phyloP scores from a whole-genome alignment of 2,113 vertebrate genomes.

The Amia ocellicauda region DNA sequence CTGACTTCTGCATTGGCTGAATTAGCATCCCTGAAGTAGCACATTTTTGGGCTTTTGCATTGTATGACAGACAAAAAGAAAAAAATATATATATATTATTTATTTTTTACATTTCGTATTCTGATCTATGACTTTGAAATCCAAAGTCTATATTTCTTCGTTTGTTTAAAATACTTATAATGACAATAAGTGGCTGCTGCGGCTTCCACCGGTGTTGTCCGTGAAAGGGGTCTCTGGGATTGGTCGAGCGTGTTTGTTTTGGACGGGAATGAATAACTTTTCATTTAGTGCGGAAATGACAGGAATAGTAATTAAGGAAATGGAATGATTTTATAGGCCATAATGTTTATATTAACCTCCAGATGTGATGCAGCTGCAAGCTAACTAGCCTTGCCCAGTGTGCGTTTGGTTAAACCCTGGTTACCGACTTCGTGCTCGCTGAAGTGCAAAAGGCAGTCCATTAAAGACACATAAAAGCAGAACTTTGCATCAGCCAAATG shows the following conservation, averaged over 20 bases:
- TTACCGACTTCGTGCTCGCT: not conserved
- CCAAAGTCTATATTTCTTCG: no score
- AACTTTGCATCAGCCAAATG: not conserved
- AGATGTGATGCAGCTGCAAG: conserved; percentile 79
- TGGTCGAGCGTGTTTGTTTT: conserved; percentile 62
- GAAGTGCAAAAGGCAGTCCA: not conserved
- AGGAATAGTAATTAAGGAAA: conserved; percentile 82
- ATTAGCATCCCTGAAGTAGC: no score
- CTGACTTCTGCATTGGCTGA: no score
- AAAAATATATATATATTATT: no score
- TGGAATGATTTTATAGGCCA: conserved; percentile 75
- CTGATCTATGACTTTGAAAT: no score
- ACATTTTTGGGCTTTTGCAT: no score
- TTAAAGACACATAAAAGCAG: not conserved
- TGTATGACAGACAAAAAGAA: no score
- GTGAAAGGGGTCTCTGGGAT: conserved; percentile 41
- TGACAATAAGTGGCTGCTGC: conserved; percentile 41
- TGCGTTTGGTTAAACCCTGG: not conserved
- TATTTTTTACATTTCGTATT: no score
- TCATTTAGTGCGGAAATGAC: conserved; percentile 78
- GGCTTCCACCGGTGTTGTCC: conserved; percentile 48
- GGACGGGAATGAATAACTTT: conserved; percentile 66
- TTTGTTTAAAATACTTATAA: conserved; percentile 49
- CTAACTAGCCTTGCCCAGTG: conserved; percentile 49
- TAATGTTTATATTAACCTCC: conserved; percentile 75